Percentiles rank a stretch among this genome's conserved stretches.
phyloP scores from a whole-genome alignment of 2,113 vertebrate genomes.

The Arenaria interpres region DNA sequence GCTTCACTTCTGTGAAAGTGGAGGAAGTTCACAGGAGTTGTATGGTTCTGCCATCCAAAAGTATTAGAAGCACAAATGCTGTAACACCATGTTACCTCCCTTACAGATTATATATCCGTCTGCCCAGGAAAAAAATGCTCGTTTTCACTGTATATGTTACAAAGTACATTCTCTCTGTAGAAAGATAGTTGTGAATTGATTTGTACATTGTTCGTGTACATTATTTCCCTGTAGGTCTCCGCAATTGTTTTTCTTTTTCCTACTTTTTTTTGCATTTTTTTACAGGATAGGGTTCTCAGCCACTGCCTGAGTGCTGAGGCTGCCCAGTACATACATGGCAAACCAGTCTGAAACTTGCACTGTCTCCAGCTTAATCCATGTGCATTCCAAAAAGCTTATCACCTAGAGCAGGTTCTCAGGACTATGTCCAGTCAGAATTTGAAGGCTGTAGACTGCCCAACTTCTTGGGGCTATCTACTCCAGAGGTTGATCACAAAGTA shows the following conservation, averaged over 20 bases:
- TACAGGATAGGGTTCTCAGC: background rate
- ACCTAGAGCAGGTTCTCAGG: accelerated
- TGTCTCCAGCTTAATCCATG: background rate
- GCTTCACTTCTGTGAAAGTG: background rate
- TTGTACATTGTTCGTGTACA: background rate
- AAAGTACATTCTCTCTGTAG: background rate
- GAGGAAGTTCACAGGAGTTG: background rate
- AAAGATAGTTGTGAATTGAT: background rate
- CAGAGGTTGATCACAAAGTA: background rate
- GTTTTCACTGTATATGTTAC: background rate
- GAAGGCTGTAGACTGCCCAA: accelerated
- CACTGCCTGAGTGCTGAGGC: background rate
- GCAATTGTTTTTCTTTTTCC: background rate
- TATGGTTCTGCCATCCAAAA: background rate
- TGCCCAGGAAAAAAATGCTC: background rate
- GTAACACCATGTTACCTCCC: accelerated
- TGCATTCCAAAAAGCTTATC: background rate
- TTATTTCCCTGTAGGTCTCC: background rate
- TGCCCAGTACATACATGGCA: background rate
- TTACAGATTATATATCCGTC: too few relatives aligned
- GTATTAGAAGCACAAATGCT: background rate
- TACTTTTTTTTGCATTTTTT: background rate
- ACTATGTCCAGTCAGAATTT: background rate
- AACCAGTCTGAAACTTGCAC: background rate
- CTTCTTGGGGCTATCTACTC: background rate